Evolutionary conservation across 2,113 vertebrate genomes (phyloP), one percentile per base, ranked within the genome.

Genomic region (Ochotona princeps): DNA sequence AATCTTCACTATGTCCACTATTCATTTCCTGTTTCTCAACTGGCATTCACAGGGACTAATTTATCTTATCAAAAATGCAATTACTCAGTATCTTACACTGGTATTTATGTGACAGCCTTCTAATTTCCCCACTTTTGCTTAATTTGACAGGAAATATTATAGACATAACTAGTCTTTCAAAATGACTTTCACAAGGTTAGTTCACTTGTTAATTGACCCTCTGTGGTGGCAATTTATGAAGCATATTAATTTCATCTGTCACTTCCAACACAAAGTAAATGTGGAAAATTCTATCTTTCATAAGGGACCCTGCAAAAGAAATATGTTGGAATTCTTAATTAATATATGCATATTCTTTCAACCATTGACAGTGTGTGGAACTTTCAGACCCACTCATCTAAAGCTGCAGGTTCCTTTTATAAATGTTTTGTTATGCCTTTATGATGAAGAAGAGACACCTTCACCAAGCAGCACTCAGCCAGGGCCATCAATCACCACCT

Each of bases 131-230:
- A 97, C 72, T 97, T 98, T 98, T 96, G 79, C 69, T 73, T 97
- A 97, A 98, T 98, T 98, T 98, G 98, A 98, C 98, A 97, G 96
- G 96, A 97, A 97, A 97, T 95, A 97, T 98, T 98, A 97, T 88
- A 96, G 97, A 98, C 87, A 78, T 96, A 98, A 98, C 97, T 97
- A 97, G 98, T 97, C 97, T 98, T 97, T 98, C 97, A 97, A 96
- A 98, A 98, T 98, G 98, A 98, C 98, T 98, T 98, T 98, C 98
- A 96, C 98, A 98, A 98, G 98, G 98, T 98, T 98, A 98, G 97
- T 97, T 98, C 97, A 97, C 97, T 98, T 97, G 98, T 97, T 98
- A 98, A 98, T 98, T 98, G 98, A 98, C 97, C 98, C 97, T 97
- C 97, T 94, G 97, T 98, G 98, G 98, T 97, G 97, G 97, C 97